Base-by-base conservation (phyloP, 2,113 vertebrate species). In the Neolamprologus devosi region DNA sequence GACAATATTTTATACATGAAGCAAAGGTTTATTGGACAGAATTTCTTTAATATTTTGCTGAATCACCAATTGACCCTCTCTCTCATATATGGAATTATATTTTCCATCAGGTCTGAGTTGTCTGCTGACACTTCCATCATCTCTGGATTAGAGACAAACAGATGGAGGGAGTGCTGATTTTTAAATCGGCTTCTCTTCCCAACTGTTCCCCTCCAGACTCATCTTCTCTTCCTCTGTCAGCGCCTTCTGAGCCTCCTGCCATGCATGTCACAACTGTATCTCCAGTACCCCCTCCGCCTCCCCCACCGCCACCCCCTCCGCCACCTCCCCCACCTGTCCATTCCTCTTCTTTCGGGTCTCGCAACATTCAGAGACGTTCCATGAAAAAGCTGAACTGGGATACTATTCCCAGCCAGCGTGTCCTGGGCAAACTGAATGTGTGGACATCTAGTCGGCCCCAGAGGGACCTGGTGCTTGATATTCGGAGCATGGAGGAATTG, bases 331-430 rank as follows among this genome's bases (percentile, higher is more conserved):
- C 86, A 1, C 91, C 85, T 0, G 91, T 57, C 1, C 90, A 57
- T 0, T 84, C 53, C 4, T 5, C 28, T 75, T 1, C 55, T 57
- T 90, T 93, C 30, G 45, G 94, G 49, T 63, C 83, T 7, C 30
- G 88, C 11, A 68, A 83, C 19, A 79, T 73, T 42, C 90, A 90
- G 14, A 92, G 91, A 1, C 93, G 93, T 19, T 96, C 96, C 51
- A 95, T 98, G 94, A 96, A 97, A 35, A 97, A 94, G 91, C 95
- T 97, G 54, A 97, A 97, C 94, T 97, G 97, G 97, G 96, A 97
- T 26, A 91, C 96, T n/a, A 92, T 98, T 33, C 97, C 97, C 10
- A 94, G 87, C 28, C 96, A 97, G 75, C 93, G 94, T 4, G 96
- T 97, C 11, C 55, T 96, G 45, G 97, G 97, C 2, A 97, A 96